Base-by-base conservation (phyloP, 2,797 vertebrate genomes). In the Hippoglossus hippoglossus region DNA sequence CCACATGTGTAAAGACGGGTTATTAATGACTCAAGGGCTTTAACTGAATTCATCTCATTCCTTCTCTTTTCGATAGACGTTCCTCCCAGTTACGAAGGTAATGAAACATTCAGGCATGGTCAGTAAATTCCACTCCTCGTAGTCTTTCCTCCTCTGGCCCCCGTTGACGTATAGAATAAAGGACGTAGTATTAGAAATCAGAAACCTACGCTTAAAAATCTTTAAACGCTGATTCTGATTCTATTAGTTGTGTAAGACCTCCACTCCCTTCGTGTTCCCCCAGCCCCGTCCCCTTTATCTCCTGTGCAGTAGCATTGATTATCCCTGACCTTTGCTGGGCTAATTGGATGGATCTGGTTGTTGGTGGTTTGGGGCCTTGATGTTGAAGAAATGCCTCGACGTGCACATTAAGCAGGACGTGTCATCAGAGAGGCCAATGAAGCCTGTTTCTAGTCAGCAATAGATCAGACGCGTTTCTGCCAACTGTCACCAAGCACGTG, bases 41-140 rank as follows among this genome's bases (percentile, higher is more conserved):
- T 82, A 87, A 91, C 89, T 90, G 86, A 93, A 93, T 93, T 92
- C 85, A 88, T 90, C 83, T 88, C 83, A 88, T 93, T 93, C 76
- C 75, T 79, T 84, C 75, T 84, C 73, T 95, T 94, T 94, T 95
- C 95, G 90, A 92, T 96, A 97, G 97, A 97, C 92, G 86, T 94
- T 95, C 95, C 95, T 87, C 95, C 95, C 87, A 88, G 92, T 94
- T 93, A 94, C 90, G 93, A 96, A 94, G 95, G 94, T 95, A 94
- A 95, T 95, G 93, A 97, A 95, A 95, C 95, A 91, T 94, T 93
- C 92, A 94, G 91, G 88, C 93, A 93, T 94, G 93, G 95, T 96
- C 93, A 92, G 94, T 96, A 94, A 92, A 73, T 73, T 65, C 77
- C 26, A 44, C 19, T 64, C 39, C 70, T 67, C 10, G 0, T 67